phyloP scores from a whole-genome alignment of 2,888 invertebrate genomes.

The Trileptium ribeirensis region DNA sequence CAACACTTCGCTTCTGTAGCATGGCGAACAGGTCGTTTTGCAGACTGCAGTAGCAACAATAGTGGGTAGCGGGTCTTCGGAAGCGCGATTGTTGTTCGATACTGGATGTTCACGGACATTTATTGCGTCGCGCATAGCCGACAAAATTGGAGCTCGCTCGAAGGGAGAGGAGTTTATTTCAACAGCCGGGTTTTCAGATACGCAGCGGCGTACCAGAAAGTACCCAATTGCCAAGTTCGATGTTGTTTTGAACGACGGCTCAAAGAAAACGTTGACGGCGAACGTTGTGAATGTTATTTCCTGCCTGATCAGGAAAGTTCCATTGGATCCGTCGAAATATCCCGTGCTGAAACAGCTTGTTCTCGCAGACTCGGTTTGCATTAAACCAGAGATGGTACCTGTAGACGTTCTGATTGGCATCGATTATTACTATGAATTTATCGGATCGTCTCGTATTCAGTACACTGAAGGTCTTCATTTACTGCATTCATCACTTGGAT shows the following conservation, averaged over 20 bases:
- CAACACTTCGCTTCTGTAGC: neutral
- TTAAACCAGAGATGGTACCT: neutral
- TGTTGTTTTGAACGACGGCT: neutral
- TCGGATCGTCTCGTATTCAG: neutral
- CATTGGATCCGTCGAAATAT: neutral
- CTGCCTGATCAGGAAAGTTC: neutral
- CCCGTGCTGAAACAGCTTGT: neutral
- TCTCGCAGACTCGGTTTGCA: neutral
- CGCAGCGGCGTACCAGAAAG: neutral
- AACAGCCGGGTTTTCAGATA: neutral
- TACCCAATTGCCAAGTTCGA: neutral
- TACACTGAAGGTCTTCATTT: neutral
- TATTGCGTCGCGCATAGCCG: neutral
- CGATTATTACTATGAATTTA: neutral
- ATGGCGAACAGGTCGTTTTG: neutral
- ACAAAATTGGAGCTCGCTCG: neutral
- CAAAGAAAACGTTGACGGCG: neutral
- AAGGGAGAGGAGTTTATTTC: neutral
- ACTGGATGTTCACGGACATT: neutral
- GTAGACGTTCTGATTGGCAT: neutral
- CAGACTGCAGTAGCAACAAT: neutral
- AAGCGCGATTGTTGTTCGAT: neutral
- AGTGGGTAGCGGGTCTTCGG: neutral
- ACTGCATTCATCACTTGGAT: neutral
- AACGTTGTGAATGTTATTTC: neutral